Conservation (phyloP, 2,113 vertebrate species). For the Poicephalus gulielmi region DNA sequence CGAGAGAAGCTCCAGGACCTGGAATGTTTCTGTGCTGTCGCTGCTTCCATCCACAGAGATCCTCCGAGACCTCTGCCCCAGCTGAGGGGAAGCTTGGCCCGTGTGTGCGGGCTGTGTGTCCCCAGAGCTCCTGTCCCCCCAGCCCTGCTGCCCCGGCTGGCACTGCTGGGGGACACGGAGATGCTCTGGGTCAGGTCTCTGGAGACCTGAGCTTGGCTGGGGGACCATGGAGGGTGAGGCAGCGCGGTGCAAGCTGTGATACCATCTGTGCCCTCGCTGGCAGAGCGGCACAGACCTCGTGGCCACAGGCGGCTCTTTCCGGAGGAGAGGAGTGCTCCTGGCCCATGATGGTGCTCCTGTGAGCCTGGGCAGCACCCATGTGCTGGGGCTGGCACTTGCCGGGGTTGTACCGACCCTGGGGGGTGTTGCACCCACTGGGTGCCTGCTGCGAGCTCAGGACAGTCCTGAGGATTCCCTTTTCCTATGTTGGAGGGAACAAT, state of each 20-base stretch:
- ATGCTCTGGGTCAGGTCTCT: not conserved
- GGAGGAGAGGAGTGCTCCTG: not conserved
- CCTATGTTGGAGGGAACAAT: accelerated
- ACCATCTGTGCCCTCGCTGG: constrained; percentile 7
- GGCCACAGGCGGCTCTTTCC: not conserved
- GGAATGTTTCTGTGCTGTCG: not conserved
- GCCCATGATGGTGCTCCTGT: not conserved
- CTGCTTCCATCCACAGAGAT: not conserved
- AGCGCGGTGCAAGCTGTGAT: not conserved
- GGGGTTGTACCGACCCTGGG: accelerated
- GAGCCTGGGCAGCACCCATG: accelerated
- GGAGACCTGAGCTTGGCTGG: not conserved
- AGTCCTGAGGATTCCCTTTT: not conserved
- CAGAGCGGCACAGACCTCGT: not conserved
- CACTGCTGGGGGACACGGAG: accelerated
- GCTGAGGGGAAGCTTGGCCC: not conserved
- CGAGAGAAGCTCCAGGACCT: not conserved
- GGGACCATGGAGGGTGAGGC: not conserved
- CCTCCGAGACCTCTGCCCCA: not conserved
- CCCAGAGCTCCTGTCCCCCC: accelerated
- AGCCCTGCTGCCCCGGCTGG: not conserved
- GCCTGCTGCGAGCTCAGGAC: accelerated
- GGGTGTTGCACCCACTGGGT: not conserved
- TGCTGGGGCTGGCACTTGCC: not conserved
- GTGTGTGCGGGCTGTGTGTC: accelerated